Evolutionary conservation across 2,888 invertebrate species (phyloP).

Genomic region (Hetaerina titia): DNA sequence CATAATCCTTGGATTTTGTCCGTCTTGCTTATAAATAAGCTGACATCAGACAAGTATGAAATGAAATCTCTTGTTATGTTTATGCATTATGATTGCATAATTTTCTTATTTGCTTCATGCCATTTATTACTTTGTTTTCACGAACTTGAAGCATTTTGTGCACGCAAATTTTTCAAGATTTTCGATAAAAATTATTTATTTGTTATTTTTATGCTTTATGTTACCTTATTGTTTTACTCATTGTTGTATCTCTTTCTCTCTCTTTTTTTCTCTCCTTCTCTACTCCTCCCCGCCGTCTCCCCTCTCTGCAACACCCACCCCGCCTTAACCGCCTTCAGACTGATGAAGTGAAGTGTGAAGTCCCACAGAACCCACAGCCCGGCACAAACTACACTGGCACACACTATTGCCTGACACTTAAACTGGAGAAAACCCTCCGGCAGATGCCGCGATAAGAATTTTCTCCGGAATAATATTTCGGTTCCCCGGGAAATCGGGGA

Average conservation of each 20-base stretch:
- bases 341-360: constrained; percentile 49
- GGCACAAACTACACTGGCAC: neutral
- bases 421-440: neutral
- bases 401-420: neutral
- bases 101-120: neutral
- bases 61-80: neutral
- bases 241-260: constrained; percentile 41
- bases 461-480: neutral
- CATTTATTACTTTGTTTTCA: neutral
- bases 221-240: constrained; percentile 22
- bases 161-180: neutral
- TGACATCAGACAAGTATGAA: neutral
- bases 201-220: constrained; percentile 37
- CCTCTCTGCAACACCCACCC: neutral
- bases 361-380: neutral
- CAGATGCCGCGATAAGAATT: neutral
- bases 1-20: neutral
- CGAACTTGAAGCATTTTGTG: neutral
- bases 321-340: neutral
- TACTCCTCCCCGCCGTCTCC: neutral
- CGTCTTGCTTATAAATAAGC: neutral
- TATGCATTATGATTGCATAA: neutral
- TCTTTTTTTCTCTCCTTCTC: constrained; percentile 16
- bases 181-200: neutral
- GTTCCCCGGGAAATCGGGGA: neutral